Base-by-base conservation (phyloP, 53 echinoderm and acorn worm species). In the Echinarachnius parma region DNA sequence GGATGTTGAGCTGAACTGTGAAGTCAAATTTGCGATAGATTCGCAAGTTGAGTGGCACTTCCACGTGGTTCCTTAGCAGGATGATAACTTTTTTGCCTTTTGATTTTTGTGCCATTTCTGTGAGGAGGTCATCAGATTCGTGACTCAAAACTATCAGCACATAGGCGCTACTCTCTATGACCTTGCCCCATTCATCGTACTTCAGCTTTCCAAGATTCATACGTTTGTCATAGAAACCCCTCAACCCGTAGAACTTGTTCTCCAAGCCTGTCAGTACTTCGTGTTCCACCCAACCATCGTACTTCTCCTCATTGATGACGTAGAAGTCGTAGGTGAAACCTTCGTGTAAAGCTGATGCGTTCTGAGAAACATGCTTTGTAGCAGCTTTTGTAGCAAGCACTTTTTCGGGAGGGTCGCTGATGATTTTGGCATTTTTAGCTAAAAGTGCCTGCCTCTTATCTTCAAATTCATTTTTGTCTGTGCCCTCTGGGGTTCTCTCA, bases 11-110 rank as follows among this genome's bases (percentile, higher is more conserved):
- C 47, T 48, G 46, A 15, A 66, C 66, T 29, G 66, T 66, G 48
- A 66, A 66, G n/a, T 66, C 66, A 46, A 66, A 48, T 31, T 66
- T 47, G 24, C 23, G 46, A 11, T 33, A 66, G 8, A 24, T 27
- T 15, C 47, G 21, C 4, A 66, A 31, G 3, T 46, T 15, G 3
- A 16, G 14, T 4, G 66, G 66, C 9, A 66, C 48, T 27, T 46
- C 46, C 0, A 28, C 30, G 47, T 0, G n/a, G 28, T 66, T 48
- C 31, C 66, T 46, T 31, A 2, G 48, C 7, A 66, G 28, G 48
- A 66, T 13, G 31, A 66, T 66, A 28, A 66, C 33, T 29, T 66
- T 47, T 9, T 42, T 35, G 34, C 35, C 23, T 11, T 39, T 34
- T 9, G 3, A 5, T 21, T 36, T 19, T 36, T 39, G 39, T 21